A percentile compares a stretch with the other conserved stretches of the same genome.
phyloP scores from a whole-genome alignment of 2,888 invertebrate genomes.

The Napeogenes inachia region DNA sequence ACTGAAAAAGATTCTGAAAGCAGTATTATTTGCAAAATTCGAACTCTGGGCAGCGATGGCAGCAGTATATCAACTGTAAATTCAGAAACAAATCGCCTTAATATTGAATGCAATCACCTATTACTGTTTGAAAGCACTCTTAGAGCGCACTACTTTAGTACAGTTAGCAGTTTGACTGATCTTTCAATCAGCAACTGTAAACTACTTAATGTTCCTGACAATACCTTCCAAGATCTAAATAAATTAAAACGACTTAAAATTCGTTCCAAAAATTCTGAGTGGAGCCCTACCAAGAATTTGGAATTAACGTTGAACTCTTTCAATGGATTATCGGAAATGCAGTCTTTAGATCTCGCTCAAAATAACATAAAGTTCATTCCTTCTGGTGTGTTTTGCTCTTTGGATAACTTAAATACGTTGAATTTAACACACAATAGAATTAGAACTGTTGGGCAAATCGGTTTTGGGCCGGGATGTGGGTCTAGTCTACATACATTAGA shows the following conservation, averaged over 20 bases:
- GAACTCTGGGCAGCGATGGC: constrained; percentile 83
- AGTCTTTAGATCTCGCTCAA: constrained; percentile 86
- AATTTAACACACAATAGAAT: constrained; percentile 92
- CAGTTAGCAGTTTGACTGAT: constrained; percentile 85
- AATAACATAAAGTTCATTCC: constrained; percentile 90
- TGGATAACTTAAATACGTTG: constrained; percentile 87
- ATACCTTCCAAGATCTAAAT: constrained; percentile 87
- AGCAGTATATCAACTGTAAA: constrained; percentile 79
- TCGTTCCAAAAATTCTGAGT: constrained; percentile 87
- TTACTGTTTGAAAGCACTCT: constrained; percentile 88
- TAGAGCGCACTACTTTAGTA: constrained; percentile 82
- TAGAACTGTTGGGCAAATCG: constrained; percentile 85
- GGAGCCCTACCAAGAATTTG: constrained; percentile 85
- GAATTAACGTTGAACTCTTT: constrained; percentile 85
- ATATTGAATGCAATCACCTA: constrained; percentile 86
- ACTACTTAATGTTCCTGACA: constrained; percentile 84
- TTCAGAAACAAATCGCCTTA: constrained; percentile 83
- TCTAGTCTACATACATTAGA: constrained; percentile 87
- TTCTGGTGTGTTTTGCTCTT: constrained; percentile 86
- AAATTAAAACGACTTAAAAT: constrained; percentile 87
- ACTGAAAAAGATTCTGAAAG: constrained; percentile 67
- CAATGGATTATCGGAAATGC: constrained; percentile 87
- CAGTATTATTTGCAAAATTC: constrained; percentile 81
- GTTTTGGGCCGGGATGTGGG: constrained; percentile 81
- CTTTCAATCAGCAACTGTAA: constrained; percentile 88